Percentiles rank a stretch among this genome's conserved stretches.
These are phyloP conservation scores for Batillaria attramentaria DNA, from an alignment of 1,140 invertebrate genomes.

Conservation along the genomic window DNA sequence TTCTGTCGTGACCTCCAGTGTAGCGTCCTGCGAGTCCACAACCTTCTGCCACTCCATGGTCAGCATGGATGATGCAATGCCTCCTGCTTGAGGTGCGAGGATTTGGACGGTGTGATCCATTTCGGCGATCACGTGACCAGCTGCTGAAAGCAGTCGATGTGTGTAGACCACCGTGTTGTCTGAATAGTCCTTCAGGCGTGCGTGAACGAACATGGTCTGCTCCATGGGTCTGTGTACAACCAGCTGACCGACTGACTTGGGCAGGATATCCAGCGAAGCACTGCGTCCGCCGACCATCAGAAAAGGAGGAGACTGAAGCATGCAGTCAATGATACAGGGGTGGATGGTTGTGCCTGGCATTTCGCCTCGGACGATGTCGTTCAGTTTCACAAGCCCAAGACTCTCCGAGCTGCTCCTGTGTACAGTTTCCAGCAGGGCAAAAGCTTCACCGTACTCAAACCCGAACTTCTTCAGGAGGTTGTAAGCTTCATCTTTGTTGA, in stretches of 20 bases:
- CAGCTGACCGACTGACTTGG: constrained; percentile 27
- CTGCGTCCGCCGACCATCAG: constrained; percentile 19
- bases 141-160: constrained; percentile 37
- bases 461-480: too few species aligned
- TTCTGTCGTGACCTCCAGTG: too few species aligned
- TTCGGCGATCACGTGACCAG: constrained; percentile 49
- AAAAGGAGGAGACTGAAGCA: constrained; percentile 50
- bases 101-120: constrained; percentile 31
- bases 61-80: not conserved
- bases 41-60: not conserved
- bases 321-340: constrained; percentile 53
- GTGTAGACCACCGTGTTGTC: constrained; percentile 38
- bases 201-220: constrained; percentile 35
- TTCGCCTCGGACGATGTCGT: constrained; percentile 42
- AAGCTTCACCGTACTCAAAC: constrained; percentile 47
- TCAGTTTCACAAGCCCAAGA: constrained; percentile 39
- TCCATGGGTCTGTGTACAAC: constrained; percentile 33
- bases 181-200: constrained; percentile 20
- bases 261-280: constrained; percentile 25
- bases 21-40: too few species aligned
- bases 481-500: too few species aligned
- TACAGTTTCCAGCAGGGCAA: constrained; percentile 42
- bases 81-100: not conserved
- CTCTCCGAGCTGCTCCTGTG: constrained; percentile 43
- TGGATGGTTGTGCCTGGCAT: constrained; percentile 48